Base-by-base conservation (phyloP, 2,888 invertebrate genomes). In the Vannuccia rotundouncinata region DNA sequence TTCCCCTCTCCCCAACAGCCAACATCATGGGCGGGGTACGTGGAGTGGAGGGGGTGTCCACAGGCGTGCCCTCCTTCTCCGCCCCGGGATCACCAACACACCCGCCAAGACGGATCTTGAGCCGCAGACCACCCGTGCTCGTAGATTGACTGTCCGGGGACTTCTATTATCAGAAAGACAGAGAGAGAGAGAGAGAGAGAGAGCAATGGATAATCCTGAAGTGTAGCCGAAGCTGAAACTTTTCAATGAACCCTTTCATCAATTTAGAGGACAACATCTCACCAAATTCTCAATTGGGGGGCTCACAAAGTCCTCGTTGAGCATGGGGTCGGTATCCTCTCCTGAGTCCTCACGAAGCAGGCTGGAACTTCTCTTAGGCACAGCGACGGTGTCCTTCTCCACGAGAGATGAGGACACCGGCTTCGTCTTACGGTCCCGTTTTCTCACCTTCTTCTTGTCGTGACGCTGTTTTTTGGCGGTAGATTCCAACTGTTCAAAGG, bases 271-370 rank as follows among this genome's bases (percentile, higher is more conserved):
- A 45, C 45, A 45, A 2, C 66, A 66, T 13, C 66, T 27, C 66
- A 45, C 45, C 45, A 45, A 17, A 45, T 17, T 45, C 45, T 45
- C 45, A 45, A 45, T 45, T 10, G 45, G 45, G 17, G 45, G 17
- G 45, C 17, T 45, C 10, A 45, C 17, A 45, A 10, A 5, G 17
- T 17, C 25, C 66, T 66, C 66, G 22, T 13, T 22, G 17, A n/a
- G 13, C 66, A 66, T 66, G 25, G 66, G 66, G 22, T 66, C 66
- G 2, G 66, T 66, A n/a, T 66, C 66, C 66, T 66, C 66, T 5
- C 66, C 66, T 2, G 66, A 66, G 25, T 66, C 66, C 66, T 66
- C 66, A 2, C 2, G 66, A 10, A 5, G 10, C 5, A 17, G 10
- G 17, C 45, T 17, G 17, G 17, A 17, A 5, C 45, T 45, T 45